Base-by-base conservation (phyloP, 2,888 invertebrate genomes). In the Tyria jacobaeae region DNA sequence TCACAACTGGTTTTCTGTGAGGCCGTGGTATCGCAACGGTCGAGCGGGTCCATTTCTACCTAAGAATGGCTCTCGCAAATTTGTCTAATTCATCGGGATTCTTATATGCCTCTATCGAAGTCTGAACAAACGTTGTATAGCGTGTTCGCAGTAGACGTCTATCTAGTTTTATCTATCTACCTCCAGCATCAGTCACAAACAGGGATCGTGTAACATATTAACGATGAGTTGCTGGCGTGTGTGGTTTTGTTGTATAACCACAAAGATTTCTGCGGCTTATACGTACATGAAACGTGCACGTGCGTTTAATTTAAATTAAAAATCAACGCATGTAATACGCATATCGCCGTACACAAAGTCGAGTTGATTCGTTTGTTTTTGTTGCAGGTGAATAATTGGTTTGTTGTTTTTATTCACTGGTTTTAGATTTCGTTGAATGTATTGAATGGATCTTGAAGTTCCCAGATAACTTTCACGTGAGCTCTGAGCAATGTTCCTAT, bases 171-270 rank as follows among this genome's bases (percentile, higher is more conserved):
- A 57, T 50, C 39, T 50, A 27, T 25, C 4, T 27, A 39, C 57
- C 57, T 37, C 50, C 44, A 61, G 62, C 60, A 58, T 60, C 62
- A 24, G 70, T 70, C 21, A 44, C 68, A 66, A 60, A 71, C 49
- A 55, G 49, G 66, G 66, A 56, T 76, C 74, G 66, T 64, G 50
- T 65, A 65, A 62, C 74, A 41, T 41, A 31, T 39, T 17, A 2
- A 34, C 50, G 48, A 44, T 14, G 50, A 49, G 25, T 15, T 44
- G 44, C 12, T 21, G 31, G 17, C 27, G 41, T 49, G 27, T 41
- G 39, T 58, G 31, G 39, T 34, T 37, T 17, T 57, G 27, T 39
- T 31, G n/a, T 53, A 27, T 25, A 24, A 35, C 24, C 27, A 59
- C 52, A 52, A 59, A 52, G 52, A 27, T 52, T 31, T 25, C 21